phyloP scores from a whole-genome alignment of 1,140 invertebrate genomes.

The Drosophila guanche region DNA sequence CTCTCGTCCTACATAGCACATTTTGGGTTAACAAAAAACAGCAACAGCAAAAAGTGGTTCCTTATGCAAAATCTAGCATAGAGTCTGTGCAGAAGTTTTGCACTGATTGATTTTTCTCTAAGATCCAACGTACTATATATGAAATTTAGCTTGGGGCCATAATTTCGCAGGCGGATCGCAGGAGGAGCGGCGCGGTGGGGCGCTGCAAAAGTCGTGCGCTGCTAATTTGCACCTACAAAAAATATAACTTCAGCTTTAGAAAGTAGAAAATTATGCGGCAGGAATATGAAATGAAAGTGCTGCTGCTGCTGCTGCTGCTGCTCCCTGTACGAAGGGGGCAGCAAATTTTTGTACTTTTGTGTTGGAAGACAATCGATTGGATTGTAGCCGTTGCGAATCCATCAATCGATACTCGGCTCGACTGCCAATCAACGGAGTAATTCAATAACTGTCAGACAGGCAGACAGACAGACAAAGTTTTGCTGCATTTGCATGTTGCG shows the following conservation, averaged over 20 bases:
- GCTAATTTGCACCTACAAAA: constrained; percentile 71
- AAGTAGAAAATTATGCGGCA: constrained; percentile 59
- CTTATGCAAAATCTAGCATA: constrained; percentile 32
- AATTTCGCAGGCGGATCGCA: constrained; percentile 48
- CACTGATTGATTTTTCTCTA: constrained; percentile 72
- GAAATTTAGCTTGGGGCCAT: constrained; percentile 35
- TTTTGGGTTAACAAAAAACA: constrained; percentile 68
- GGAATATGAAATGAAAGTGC: constrained; percentile 74
- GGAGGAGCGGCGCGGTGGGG: not conserved
- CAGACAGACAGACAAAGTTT: not conserved
- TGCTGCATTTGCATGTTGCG: constrained; percentile 51
- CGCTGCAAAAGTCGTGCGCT: constrained; percentile 62
- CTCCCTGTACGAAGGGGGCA: not conserved
- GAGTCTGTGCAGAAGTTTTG: constrained; percentile 55
- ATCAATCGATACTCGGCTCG: constrained; percentile 20
- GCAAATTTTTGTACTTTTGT: not conserved
- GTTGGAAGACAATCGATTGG: constrained; percentile 43
- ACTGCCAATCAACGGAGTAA: constrained; percentile 65
- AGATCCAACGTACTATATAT: constrained; percentile 22
- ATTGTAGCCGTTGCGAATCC: constrained; percentile 24
- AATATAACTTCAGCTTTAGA: constrained; percentile 54
- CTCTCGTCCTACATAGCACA: constrained; percentile 68
- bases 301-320: constrained; percentile 11
- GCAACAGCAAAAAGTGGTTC: constrained; percentile 12
- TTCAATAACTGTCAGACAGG: constrained; percentile 55